Conservation (phyloP, 1,140 invertebrate species). For the Drosophila setifemur region DNA sequence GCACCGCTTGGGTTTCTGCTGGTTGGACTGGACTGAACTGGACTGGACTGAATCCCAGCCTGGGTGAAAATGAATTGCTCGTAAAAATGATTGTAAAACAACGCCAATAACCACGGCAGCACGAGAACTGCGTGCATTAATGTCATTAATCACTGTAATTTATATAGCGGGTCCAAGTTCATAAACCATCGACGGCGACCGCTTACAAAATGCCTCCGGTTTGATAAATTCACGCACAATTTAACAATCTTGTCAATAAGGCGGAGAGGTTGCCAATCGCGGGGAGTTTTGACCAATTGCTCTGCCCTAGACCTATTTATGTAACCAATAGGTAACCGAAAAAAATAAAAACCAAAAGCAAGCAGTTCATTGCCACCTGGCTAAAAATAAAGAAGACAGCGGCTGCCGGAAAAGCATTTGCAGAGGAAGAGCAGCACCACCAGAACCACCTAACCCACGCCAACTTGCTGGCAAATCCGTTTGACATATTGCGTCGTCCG, state of each 20-base stretch:
- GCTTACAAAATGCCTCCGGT: slow-evolving; percentile 48
- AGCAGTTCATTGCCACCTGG: slow-evolving; percentile 69
- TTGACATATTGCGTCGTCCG: slow-evolving; percentile 68
- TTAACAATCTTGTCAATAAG: slow-evolving; percentile 65
- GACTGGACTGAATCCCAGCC: slow-evolving; percentile 20
- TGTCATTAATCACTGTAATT: slow-evolving; percentile 77
- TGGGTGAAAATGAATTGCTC: slow-evolving; percentile 69
- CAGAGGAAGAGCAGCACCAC: slow-evolving; percentile 20
- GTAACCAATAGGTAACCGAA: slow-evolving; percentile 24
- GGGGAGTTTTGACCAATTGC: slow-evolving; percentile 8
- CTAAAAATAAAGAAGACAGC: slow-evolving; percentile 55
- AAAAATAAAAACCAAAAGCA: slow-evolving; percentile 5
- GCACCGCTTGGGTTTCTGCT: slow-evolving; percentile 52
- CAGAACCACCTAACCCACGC: slow-evolving; percentile 33
- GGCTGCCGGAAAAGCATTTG: slow-evolving; percentile 67
- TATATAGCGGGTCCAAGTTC: slow-evolving; percentile 61
- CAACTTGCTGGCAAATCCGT: slow-evolving; percentile 59
- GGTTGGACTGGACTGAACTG: too few species aligned
- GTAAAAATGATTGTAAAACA: slow-evolving; percentile 76
- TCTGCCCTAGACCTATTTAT: slow-evolving; percentile 71
- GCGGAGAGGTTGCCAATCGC: not conserved
- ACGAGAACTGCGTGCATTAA: slow-evolving; percentile 74
- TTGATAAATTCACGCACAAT: slow-evolving; percentile 67
- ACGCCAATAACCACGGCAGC: slow-evolving; percentile 51
- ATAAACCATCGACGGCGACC: slow-evolving; percentile 58